Conservation (phyloP, 2,797 vertebrate genomes). For the Scyliorhinus canicula region DNA sequence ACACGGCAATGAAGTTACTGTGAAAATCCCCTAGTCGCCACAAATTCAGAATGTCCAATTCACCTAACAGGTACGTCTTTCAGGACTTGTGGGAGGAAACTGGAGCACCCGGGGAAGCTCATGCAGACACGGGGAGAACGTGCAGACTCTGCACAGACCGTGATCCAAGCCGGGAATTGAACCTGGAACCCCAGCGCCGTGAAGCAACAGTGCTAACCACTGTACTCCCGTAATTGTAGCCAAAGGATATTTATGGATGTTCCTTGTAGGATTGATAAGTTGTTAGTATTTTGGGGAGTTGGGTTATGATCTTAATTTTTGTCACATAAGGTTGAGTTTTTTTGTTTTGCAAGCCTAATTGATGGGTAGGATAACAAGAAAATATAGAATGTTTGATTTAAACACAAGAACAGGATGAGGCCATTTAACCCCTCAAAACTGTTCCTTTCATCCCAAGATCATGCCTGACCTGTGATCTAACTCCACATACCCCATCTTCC, state of each 20-base stretch:
- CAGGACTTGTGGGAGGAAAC: too few relatives aligned
- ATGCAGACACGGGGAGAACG: too few relatives aligned
- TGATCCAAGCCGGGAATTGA: too few relatives aligned
- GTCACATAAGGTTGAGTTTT: not conserved
- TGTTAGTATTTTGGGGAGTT: not conserved
- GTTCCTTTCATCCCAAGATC: not conserved
- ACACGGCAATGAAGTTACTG: too few relatives aligned
- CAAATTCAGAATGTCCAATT: too few relatives aligned
- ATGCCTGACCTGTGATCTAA: not conserved
- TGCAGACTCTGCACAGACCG: too few relatives aligned
- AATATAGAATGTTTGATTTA: not conserved
- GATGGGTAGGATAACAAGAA: not conserved
- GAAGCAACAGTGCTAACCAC: too few relatives aligned
- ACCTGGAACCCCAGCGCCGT: too few relatives aligned
- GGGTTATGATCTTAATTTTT: not conserved
- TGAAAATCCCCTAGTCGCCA: too few relatives aligned
- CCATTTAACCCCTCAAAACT: not conserved
- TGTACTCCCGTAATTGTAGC: not conserved
- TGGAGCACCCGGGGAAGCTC: too few relatives aligned
- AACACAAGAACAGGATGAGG: not conserved
- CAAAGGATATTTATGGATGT: not conserved
- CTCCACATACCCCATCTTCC: not conserved
- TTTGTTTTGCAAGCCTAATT: not conserved
- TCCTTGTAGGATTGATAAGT: not conserved
- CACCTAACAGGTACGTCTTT: too few relatives aligned